These are phyloP conservation scores for Pithys albifrons DNA, from an alignment of 2,113 vertebrate genomes.

Conservation along the genomic window DNA sequence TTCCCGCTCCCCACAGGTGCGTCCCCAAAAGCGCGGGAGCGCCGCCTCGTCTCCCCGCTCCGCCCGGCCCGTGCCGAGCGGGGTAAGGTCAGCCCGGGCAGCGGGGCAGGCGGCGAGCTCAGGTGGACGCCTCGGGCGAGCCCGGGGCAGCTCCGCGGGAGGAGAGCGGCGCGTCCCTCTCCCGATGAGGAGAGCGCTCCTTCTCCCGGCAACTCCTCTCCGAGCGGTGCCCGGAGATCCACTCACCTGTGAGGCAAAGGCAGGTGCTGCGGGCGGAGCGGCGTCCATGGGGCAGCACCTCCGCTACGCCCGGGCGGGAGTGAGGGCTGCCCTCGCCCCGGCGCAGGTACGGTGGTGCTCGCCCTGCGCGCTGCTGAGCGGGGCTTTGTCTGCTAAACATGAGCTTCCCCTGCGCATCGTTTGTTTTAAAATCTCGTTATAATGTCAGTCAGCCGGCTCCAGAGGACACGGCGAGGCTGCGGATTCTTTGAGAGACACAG, in stretches of 20 bases:
- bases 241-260: not conserved
- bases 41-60: not conserved
- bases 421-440: not conserved
- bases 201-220: not conserved
- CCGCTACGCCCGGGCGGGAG: not conserved
- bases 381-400: not conserved
- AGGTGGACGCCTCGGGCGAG: not conserved
- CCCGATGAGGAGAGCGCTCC: not conserved
- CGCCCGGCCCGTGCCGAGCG: not conserved
- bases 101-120: not conserved
- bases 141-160: not conserved
- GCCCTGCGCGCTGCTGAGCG: not conserved
- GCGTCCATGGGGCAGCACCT: not conserved
- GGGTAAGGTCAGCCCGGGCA: not conserved
- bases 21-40: slow-evolving; percentile 2
- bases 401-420: not conserved
- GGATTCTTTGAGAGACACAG: not conserved
- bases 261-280: not conserved
- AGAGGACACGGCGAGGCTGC: not conserved
- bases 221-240: not conserved
- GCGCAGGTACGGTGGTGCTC: not conserved
- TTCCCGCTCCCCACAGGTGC: slow-evolving; percentile 34
- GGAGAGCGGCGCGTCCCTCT: not conserved
- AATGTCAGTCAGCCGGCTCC: not conserved
- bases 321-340: not conserved